A percentile compares a stretch with the other conserved stretches of the same genome.
These are phyloP conservation scores for Mesembrinibis cayennensis DNA, from an alignment of 2,113 vertebrate genomes.

Conservation along the genomic window DNA sequence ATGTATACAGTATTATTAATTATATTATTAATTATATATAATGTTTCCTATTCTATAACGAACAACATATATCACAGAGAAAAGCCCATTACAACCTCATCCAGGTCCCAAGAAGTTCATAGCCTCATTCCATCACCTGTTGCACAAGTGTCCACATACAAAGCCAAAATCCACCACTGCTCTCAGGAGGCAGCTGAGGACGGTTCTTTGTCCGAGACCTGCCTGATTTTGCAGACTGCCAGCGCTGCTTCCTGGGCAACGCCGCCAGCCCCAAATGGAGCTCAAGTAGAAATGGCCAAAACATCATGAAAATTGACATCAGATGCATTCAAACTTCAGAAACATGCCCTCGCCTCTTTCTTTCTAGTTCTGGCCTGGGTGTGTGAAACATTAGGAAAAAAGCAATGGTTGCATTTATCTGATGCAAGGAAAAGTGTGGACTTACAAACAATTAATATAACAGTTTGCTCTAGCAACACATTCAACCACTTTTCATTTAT, in stretches of 20 bases:
- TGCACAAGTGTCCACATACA: neutral
- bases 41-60: neutral
- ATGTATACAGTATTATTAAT: too few relatives aligned
- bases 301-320: neutral
- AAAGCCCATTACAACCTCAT: neutral
- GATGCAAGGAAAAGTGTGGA: neutral
- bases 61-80: too few relatives aligned
- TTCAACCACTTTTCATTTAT: neutral
- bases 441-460: neutral
- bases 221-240: neutral
- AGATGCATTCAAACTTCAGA: neutral
- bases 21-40: too few relatives aligned
- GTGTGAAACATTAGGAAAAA: neutral
- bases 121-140: neutral
- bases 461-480: neutral
- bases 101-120: too few relatives aligned
- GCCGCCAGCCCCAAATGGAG: neutral
- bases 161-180: accelerated
- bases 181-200: neutral
- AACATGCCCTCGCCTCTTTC: neutral
- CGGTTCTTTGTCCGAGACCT: too few relatives aligned
- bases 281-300: neutral
- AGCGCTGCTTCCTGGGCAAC: neutral
- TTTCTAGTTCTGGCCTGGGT: neutral
- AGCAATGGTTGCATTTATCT: neutral